Percentiles rank a stretch among this genome's conserved stretches.
Conservation (phyloP, 1,140 invertebrate genomes). For the Drosophila orena region DNA sequence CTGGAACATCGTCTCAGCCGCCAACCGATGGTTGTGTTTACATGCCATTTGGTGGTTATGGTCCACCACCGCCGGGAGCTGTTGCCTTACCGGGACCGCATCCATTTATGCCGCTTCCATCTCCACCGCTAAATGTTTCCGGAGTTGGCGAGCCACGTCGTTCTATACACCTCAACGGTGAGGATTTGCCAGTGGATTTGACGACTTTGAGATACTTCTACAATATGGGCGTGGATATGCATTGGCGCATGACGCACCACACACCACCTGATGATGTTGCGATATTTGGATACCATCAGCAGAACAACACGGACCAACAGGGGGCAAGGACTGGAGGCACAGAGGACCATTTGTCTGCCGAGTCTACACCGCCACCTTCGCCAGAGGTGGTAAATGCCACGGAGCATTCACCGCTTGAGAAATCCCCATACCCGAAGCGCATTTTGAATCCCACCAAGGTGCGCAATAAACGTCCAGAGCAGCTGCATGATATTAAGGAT, state of each 20-base stretch:
- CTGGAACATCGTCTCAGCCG: constrained; percentile 15
- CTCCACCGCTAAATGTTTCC: constrained; percentile 7
- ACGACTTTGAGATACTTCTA: constrained; percentile 88
- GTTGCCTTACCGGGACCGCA: constrained; percentile 7
- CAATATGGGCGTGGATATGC: constrained; percentile 88
- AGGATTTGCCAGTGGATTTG: constrained; percentile 87
- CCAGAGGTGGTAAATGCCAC: constrained; percentile 29
- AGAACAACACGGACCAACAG: constrained; percentile 62
- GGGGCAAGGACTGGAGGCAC: neutral
- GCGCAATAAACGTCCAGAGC: constrained; percentile 62
- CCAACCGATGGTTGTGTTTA: constrained; percentile 45
- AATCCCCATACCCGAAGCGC: constrained; percentile 23
- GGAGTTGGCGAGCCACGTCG: constrained; percentile 64
- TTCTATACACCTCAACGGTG: constrained; percentile 85
- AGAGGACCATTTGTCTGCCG: constrained; percentile 8
- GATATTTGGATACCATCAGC: constrained; percentile 1
- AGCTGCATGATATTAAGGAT: constrained; percentile 43
- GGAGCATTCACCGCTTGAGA: constrained; percentile 1
- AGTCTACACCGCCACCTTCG: constrained; percentile 49
- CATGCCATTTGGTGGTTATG: constrained; percentile 54
- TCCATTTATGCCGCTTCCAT: constrained; percentile 16
- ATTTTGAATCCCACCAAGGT: constrained; percentile 12
- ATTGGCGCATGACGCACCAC: constrained; percentile 56
- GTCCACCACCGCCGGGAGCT: constrained; percentile 17
- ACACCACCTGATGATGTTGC: constrained; percentile 36